Base-by-base conservation (phyloP, 2,888 invertebrate genomes). In the Tethea ocularis region DNA sequence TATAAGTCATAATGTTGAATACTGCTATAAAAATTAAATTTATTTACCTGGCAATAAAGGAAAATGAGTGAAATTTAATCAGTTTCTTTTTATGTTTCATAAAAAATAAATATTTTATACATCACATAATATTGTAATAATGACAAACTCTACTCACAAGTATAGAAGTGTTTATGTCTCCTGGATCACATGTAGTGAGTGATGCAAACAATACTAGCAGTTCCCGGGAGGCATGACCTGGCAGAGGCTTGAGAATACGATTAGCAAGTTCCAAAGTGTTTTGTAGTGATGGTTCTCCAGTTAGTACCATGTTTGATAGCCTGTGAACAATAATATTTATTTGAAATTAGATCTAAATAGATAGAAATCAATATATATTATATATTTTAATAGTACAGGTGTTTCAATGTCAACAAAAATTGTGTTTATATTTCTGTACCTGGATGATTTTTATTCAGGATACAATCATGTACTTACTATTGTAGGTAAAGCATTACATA, bases 121-220 rank as follows among this genome's bases (percentile, higher is more conserved):
- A 29, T 8, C 10, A 10, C 7, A 10, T 8, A 10, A 10, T 29
- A 7, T 29, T 10, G 7, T 10, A 29, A 29, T 10, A 29, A 29
- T 29, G 29, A 10, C 56, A 20, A 51, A 56, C 20, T 52, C 1
- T 17, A 46, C 61, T 58, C 61, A 89, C 91, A 82, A 88, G 90
- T 64, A 91, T 97, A 8, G 98, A 98, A 60, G 94, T 93, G 67
- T 94, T 95, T 51, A 99, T 98, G 82, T 99, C 98, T 20, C 97
- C 96, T 1, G 99, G 99, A 92, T 99, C 99, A 85, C 99, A 99
- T 0, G 99, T 98, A 0, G 99, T 99, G 24, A 99, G 93, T 71
- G 99, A 98, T 2, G 98, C 98, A 93, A 98, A 96, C 24, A 99
- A 94, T 2, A 99, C 94, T 10, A 99, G 93, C 36, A 99, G 95